Base-by-base conservation (phyloP, 2,113 vertebrate genomes). In the Melierax canorus region DNA sequence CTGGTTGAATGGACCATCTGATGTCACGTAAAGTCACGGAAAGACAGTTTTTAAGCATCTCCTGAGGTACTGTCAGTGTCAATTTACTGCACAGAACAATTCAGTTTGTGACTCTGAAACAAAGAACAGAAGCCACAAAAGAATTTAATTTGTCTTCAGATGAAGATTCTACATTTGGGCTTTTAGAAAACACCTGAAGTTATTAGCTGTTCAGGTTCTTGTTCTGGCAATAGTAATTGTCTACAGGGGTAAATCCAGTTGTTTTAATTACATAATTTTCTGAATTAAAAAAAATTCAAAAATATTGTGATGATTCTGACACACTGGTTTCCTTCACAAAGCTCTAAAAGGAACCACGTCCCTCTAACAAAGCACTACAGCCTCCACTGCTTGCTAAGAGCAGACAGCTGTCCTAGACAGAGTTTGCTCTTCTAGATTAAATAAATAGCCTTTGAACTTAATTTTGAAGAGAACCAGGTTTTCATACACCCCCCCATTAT, bases 1-100 rank as follows among this genome's bases (percentile, higher is more conserved):
- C 62, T 48, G 63, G 36, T 1, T 45, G 48, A 75, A 83, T 0
- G 3, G 55, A 51, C 27, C 58, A 13, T 23, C 71, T 23, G 11
- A 66, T 38, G 50, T 18, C 71, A 88, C 2, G 0, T 10, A 30
- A 24, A 81, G 66, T 34, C 69, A 74, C 0, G 0, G 12, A 76
- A 53, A 75, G 27, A 6, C 23, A 26, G 20, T 19, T 74, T 80
- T 60, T 18, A 69, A 93, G 34, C 22, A n/a, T 13, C 29, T 50
- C 74, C 95, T 11, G 22, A 75, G 62, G 66, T 63, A 32, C 29
- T 6, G 22, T 15, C 68, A 12, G 21, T 15, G 46, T 24, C 32
- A 5, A 9, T 29, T 29, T 11, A 30, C 6, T 34, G 80, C 39
- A 30, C 5, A 2, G 3, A 45, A 8, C 50, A 58, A 53, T 18